Percentiles rank a stretch among this genome's conserved stretches.
Evolutionary conservation across 2,888 invertebrate genomes (phyloP).

Genomic region (Xestoiulus laeticollis): DNA sequence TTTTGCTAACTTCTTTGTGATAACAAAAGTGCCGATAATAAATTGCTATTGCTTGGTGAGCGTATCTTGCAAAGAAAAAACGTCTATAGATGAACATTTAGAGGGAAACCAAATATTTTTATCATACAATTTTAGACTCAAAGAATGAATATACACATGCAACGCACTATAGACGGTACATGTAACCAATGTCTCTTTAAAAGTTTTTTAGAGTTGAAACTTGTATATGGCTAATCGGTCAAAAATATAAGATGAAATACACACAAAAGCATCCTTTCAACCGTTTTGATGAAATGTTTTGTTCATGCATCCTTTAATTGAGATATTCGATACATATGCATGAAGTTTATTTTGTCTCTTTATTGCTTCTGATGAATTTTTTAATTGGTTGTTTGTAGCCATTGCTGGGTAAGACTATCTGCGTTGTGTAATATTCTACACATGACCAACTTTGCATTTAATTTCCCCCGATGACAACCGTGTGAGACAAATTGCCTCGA

Average conservation of each 20-base stretch:
- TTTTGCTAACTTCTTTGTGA: no score
- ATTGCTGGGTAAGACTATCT: not conserved
- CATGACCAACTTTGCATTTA: constrained; percentile 36
- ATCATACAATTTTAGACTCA: no score
- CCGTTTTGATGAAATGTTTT: not conserved
- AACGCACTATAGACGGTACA: no score
- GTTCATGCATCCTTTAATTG: not conserved
- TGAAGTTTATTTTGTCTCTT: not conserved
- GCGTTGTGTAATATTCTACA: not conserved
- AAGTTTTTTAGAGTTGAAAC: no score
- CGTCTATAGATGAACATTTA: no score
- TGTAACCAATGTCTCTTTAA: no score
- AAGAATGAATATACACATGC: no score
- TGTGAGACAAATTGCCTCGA: constrained; percentile 48
- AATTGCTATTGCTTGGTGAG: no score
- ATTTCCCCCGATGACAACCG: constrained; percentile 47
- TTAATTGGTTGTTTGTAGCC: not conserved
- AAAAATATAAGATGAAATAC: not conserved
- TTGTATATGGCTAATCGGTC: not conserved
- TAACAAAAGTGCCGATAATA: no score
- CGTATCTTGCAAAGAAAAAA: no score
- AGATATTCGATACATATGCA: not conserved
- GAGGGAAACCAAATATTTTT: no score
- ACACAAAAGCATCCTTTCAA: not conserved
- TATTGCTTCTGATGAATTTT: not conserved